A percentile compares a stretch with the other conserved stretches of the same genome.
phyloP scores from a whole-genome alignment of 2,797 vertebrate genomes.

The Cyclura pinguis region DNA sequence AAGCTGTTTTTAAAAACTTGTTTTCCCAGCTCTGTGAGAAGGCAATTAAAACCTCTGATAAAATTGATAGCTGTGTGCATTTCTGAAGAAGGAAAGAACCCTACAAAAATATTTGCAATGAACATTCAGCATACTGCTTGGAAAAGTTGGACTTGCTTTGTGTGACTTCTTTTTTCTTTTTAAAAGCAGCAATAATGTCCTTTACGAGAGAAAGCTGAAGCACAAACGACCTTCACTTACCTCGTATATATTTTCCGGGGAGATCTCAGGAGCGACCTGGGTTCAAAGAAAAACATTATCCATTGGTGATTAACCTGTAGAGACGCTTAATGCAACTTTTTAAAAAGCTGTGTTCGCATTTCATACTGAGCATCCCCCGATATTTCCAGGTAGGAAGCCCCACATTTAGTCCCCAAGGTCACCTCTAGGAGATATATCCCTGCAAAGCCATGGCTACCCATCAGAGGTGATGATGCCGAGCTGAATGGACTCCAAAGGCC shows the following conservation, averaged over 20 bases:
- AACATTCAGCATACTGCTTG: neutral
- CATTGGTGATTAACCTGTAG: neutral
- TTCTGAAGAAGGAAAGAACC: neutral
- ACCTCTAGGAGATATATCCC: too few species aligned
- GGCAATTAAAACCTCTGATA: neutral
- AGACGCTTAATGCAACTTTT: neutral
- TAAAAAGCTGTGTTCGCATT: neutral
- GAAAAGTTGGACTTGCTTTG: neutral
- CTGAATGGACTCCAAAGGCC: too few species aligned
- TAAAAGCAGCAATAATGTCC: neutral
- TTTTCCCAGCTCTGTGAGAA: neutral
- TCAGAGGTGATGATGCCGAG: too few species aligned
- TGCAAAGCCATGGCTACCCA: too few species aligned
- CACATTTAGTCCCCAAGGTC: too few species aligned
- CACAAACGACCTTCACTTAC: neutral
- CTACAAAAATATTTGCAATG: neutral
- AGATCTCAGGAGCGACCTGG: neutral
- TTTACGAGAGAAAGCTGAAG: neutral
- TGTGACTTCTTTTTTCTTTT: neutral
- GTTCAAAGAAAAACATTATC: neutral
- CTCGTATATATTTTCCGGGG: neutral
- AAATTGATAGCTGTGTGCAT: neutral
- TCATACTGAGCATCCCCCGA: too few species aligned
- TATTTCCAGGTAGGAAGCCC: too few species aligned
- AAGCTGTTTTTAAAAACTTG: neutral